Evolutionary conservation across 2,888 invertebrate genomes (phyloP).

Genomic region (Morpho deidamia): DNA sequence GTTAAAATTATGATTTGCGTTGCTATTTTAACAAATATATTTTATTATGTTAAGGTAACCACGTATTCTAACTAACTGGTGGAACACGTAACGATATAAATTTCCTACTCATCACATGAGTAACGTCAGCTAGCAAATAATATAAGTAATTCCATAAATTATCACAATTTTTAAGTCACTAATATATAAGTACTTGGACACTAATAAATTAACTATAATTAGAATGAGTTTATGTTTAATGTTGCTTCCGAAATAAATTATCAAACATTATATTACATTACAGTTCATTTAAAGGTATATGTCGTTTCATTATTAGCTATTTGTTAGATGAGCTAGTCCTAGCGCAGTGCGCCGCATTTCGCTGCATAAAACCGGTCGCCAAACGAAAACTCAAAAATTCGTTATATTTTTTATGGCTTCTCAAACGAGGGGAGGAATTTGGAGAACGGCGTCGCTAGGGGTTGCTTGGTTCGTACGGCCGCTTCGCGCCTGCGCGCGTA

Average conservation of each 20-base stretch:
- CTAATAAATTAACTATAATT: neutral
- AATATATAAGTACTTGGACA: neutral
- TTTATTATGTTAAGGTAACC: too few species aligned
- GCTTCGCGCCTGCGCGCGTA: slow-evolving; percentile 75
- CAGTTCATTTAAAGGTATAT: slow-evolving; percentile 12
- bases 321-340: slow-evolving; percentile 11
- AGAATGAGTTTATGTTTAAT: neutral
- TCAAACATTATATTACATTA: neutral
- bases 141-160: too few species aligned
- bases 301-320: slow-evolving; percentile 5
- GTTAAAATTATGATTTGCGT: too few species aligned
- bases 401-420: slow-evolving; percentile 75
- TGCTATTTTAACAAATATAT: too few species aligned
- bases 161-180: slow-evolving; percentile 5
- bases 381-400: slow-evolving; percentile 70
- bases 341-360: slow-evolving; percentile 26
- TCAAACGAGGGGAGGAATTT: slow-evolving; percentile 66
- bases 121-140: too few species aligned
- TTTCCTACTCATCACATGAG: too few species aligned
- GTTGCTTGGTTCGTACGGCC: slow-evolving; percentile 56
- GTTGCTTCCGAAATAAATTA: slow-evolving; percentile 5
- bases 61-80: too few species aligned
- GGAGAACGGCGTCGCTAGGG: slow-evolving; percentile 65
- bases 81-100: too few species aligned
- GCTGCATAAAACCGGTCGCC: slow-evolving; percentile 60